Base-by-base conservation (phyloP, 92 coral and sea anemone genomes). In the Paramuricea clavata region DNA sequence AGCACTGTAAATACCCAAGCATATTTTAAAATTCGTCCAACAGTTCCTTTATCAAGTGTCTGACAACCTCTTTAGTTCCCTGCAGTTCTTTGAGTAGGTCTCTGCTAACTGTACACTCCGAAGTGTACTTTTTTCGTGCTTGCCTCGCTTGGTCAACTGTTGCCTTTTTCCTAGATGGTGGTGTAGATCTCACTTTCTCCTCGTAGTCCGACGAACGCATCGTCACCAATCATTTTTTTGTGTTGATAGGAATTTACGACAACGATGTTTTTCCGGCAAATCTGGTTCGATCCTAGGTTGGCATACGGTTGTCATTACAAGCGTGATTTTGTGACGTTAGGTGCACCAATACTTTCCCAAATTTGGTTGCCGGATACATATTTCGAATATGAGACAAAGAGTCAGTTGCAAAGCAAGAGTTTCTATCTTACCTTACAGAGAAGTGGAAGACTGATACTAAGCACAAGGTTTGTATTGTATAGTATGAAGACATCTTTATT, bases 361-460 rank as follows among this genome's bases (percentile, higher is more conserved):
- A 90, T 95, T 49, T 95, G 98, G 98, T 80, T 90, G 56, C 98
- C 98, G 8, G 98, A 94, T 54, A 94, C 97, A 0, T 94, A 94
- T 75, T 91, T 95, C 11, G 93, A 93, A 81, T 94, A 95, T 82
- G 98, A 95, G 83, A 95, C 94, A 79, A 92, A 97, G 19, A 91
- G 93, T 41, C 35, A 43, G 44, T 90, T 93, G 22, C 97, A 97
- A 0, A 88, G 92, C 25, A 78, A 87, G 54, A 95, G 92, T 83
- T 95, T 95, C 65, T 85, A 90, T 28, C 93, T 95, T 17, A 90
- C 90, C 31, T 50, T 95, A 16, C 49, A 9, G 31, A 75, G 94
- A 43, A 90, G 87, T 52, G 98, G 97, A 59, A 83, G 21, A 56
- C 47, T 95, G 19, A 74, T 90, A 28, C 91, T 94, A 79, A 93